A percentile compares a stretch with the other conserved stretches of the same genome.
Conservation (phyloP, 2,888 invertebrate genomes). For the Synergus itoensis region DNA sequence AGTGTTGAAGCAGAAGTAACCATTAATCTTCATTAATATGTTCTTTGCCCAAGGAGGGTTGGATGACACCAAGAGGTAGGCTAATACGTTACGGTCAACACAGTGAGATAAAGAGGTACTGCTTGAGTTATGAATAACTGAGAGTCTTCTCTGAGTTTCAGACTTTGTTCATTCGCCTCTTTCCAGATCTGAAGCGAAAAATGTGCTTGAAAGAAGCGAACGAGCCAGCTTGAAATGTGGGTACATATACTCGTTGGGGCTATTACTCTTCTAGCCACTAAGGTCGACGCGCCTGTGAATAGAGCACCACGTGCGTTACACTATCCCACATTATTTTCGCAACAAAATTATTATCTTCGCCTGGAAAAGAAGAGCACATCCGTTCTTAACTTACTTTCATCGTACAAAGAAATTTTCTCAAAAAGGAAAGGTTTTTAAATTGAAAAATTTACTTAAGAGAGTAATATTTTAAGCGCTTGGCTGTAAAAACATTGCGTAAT, state of each 20-base stretch:
- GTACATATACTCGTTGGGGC: conserved; percentile 67
- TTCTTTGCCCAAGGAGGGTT: conserved; percentile 12
- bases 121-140: conserved; percentile 56
- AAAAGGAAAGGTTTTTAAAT: not conserved
- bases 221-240: conserved; percentile 64
- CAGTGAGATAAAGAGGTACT: conserved; percentile 57
- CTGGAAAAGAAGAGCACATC: conserved; percentile 14
- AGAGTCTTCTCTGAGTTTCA: conserved; percentile 52
- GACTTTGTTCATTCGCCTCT: conserved; percentile 52
- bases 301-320: conserved; percentile 63
- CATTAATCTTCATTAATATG: conserved; percentile 52
- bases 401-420: conserved; percentile 21
- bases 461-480: not conserved
- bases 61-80: conserved; percentile 45
- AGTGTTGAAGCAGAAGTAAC: conserved; percentile 35
- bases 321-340: conserved; percentile 66
- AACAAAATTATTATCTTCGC: conserved; percentile 67
- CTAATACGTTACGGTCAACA: conserved; percentile 65
- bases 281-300: conserved; percentile 68
- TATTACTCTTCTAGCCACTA: conserved; percentile 67
- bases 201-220: conserved; percentile 53
- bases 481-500: no score
- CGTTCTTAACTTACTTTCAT: conserved; percentile 50
- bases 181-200: conserved; percentile 53
- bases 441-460: not conserved